Conservation (phyloP, 2,888 invertebrate genomes). For the Bembecia ichneumoniformis region DNA sequence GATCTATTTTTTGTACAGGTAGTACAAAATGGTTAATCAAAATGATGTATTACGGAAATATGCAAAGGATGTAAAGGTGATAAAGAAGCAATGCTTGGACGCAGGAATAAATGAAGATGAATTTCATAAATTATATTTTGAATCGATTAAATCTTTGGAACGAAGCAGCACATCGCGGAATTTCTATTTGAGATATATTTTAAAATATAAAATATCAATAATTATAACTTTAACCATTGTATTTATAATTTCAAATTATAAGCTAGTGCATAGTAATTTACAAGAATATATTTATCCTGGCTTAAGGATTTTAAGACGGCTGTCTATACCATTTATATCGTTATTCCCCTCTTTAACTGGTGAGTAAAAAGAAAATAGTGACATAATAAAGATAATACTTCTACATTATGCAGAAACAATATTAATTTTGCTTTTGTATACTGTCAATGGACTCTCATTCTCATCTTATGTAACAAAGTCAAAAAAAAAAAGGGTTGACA, state of each 20-base stretch:
- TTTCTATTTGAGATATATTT: neutral
- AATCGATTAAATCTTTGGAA: slow-evolving; percentile 50
- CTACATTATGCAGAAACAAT: too few relatives aligned
- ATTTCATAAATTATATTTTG: slow-evolving; percentile 72
- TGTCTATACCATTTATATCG: slow-evolving; percentile 83
- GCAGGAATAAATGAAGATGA: slow-evolving; percentile 75
- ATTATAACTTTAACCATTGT: slow-evolving; percentile 20
- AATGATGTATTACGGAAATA: slow-evolving; percentile 40
- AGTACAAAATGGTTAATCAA: slow-evolving; percentile 22
- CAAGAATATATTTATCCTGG: slow-evolving; percentile 88
- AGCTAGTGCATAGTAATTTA: slow-evolving; percentile 78
- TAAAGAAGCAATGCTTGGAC: slow-evolving; percentile 71
- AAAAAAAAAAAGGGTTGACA: too few relatives aligned
- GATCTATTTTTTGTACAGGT: too few relatives aligned
- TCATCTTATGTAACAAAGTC: too few relatives aligned
- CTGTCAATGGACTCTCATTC: too few relatives aligned
- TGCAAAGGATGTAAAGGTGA: slow-evolving; percentile 68
- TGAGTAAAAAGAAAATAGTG: too few relatives aligned
- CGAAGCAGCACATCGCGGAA: slow-evolving; percentile 10
- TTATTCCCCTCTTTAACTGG: slow-evolving; percentile 82
- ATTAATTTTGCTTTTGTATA: slow-evolving; percentile 2
- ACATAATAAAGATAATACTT: too few relatives aligned
- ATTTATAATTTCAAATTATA: slow-evolving; percentile 65
- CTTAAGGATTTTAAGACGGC: slow-evolving; percentile 78
- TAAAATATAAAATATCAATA: slow-evolving; percentile 17